Percentiles rank a stretch among this genome's conserved stretches.
Conservation (phyloP, 2,113 vertebrate genomes). For the Leptobrachium leishanense region DNA sequence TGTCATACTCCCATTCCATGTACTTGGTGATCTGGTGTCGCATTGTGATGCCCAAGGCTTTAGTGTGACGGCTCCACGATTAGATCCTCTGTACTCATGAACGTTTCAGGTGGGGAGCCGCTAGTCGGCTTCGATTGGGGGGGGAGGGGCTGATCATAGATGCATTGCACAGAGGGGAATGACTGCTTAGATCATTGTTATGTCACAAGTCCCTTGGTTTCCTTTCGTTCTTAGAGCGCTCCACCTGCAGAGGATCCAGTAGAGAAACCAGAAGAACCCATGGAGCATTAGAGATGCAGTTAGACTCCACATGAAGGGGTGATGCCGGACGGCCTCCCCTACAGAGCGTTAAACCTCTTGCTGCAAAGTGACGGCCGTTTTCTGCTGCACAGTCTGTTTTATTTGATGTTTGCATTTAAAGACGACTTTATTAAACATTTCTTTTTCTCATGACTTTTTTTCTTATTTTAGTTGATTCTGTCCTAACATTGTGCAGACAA, state of each 20-base stretch:
- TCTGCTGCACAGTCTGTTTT: not conserved
- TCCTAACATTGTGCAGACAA: no score
- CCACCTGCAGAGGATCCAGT: slow-evolving; percentile 78
- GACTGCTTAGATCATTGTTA: not conserved
- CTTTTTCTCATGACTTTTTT: not conserved
- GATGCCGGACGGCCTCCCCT: not conserved
- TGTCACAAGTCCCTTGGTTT: not conserved
- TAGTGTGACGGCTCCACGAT: no score
- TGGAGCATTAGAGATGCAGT: slow-evolving; percentile 80
- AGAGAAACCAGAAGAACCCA: slow-evolving; percentile 84
- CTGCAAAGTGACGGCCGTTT: not conserved
- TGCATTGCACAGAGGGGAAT: no score
- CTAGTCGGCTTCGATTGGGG: not conserved
- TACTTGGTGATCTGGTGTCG: no score
- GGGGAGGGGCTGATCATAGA: no score
- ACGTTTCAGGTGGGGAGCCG: not conserved
- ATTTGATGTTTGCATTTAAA: not conserved
- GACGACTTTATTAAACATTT: not conserved
- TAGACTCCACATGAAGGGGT: not conserved
- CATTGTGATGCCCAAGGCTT: no score
- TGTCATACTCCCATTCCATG: no score
- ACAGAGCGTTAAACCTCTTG: not conserved
- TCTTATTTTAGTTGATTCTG: no score
- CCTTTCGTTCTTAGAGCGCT: slow-evolving; percentile 63
- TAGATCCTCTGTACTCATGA: not conserved